A percentile compares a stretch with the other conserved stretches of the same genome.
Evolutionary conservation across 1,140 invertebrate species (phyloP).

Genomic region (Drosophila ambigua): DNA sequence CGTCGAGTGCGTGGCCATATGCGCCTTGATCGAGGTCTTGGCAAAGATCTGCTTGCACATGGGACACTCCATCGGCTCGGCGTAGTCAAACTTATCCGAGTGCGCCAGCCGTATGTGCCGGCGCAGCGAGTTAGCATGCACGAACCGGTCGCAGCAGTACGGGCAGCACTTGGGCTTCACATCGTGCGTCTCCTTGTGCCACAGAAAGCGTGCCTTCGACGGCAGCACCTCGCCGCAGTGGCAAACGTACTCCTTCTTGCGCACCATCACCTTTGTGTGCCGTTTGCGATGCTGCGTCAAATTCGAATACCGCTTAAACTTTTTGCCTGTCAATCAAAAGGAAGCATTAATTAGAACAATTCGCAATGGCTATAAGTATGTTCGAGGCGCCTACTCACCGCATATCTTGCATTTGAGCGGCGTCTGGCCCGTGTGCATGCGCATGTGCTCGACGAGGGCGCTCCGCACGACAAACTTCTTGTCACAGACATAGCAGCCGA

Average conservation of each 20-base stretch:
- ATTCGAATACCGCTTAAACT: conserved; percentile 93
- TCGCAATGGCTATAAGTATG: neutral
- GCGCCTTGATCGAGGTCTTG: conserved; percentile 90
- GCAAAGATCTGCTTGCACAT: conserved; percentile 92
- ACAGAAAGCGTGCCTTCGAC: conserved; percentile 91
- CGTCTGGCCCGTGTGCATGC: conserved; percentile 91
- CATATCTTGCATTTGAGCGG: conserved; percentile 93
- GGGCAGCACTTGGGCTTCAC: conserved; percentile 92
- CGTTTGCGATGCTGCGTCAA: conserved; percentile 92
- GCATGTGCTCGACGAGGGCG: conserved; percentile 91
- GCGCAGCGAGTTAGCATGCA: conserved; percentile 91
- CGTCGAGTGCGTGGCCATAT: conserved; percentile 89
- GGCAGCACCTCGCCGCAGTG: conserved; percentile 92
- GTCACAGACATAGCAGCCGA: conserved; percentile 90
- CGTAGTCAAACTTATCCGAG: conserved; percentile 89
- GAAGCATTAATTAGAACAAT: neutral
- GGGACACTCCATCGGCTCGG: conserved; percentile 91
- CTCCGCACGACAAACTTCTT: conserved; percentile 92
- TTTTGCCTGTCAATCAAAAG: conserved; percentile 84
- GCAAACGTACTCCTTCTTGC: conserved; percentile 91
- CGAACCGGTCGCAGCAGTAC: conserved; percentile 92
- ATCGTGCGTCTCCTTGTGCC: conserved; percentile 94
- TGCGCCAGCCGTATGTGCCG: conserved; percentile 92
- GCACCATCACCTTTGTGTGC: conserved; percentile 88
- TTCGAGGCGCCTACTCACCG: conserved; percentile 80